Evolutionary conservation across 2,888 invertebrate genomes (phyloP).

Genomic region (Diaperis boleti): DNA sequence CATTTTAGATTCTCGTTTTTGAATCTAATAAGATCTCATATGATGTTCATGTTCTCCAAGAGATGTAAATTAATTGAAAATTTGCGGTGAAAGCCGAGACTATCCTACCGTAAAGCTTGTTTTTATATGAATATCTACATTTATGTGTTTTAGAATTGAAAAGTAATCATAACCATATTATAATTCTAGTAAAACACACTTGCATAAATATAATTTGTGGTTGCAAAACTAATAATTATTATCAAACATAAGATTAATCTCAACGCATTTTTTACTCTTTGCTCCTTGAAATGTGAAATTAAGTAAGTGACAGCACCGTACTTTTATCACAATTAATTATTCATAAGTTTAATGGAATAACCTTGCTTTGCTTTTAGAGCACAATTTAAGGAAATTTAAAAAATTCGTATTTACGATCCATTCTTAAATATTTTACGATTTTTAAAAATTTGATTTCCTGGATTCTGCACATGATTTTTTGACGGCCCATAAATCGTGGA

Average conservation of each 20-base stretch:
- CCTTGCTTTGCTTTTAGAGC: conserved; percentile 29
- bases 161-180: too few relatives aligned
- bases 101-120: neutral
- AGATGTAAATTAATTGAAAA: conserved; percentile 9
- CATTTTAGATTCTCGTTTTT: conserved; percentile 14
- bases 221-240: conserved; percentile 20
- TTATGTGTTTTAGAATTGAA: too few relatives aligned
- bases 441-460: conserved; percentile 6
- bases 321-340: conserved; percentile 38
- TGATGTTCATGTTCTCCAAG: conserved; percentile 6
- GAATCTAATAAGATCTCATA: conserved; percentile 17
- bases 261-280: conserved; percentile 24
- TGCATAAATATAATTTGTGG: too few relatives aligned
- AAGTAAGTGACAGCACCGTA: conserved; percentile 32
- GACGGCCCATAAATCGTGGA: conserved; percentile 29
- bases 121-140: neutral
- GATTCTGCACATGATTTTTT: neutral
- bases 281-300: conserved; percentile 26
- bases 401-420: conserved; percentile 11
- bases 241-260: conserved; percentile 22
- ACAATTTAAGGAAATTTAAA: conserved; percentile 22
- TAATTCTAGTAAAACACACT: too few relatives aligned
- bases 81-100: neutral
- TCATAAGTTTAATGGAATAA: conserved; percentile 38
- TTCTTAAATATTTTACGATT: conserved; percentile 17